Evolutionary conservation across 2,888 invertebrate genomes (phyloP).

Genomic region (Eupelmus urozonus): DNA sequence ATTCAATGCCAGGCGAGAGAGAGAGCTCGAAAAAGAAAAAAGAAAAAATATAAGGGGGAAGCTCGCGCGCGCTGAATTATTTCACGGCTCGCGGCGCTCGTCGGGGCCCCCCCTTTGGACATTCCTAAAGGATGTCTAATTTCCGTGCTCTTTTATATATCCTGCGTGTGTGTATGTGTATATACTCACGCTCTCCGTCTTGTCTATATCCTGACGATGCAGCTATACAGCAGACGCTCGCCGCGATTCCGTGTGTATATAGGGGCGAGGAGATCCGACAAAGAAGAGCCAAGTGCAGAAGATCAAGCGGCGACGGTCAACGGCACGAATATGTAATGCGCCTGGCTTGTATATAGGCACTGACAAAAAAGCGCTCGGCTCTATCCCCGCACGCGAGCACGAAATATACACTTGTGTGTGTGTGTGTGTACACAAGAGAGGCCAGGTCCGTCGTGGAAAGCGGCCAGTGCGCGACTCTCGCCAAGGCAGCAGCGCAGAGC

Average conservation of each 20-base stretch:
- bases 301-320: constrained; percentile 21
- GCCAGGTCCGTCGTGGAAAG: constrained; percentile 34
- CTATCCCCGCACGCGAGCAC: too few species aligned
- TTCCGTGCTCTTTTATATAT: constrained; percentile 28
- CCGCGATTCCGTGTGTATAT: constrained; percentile 4
- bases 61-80: constrained; percentile 45
- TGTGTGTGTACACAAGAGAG: too few species aligned
- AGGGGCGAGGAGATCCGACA: background rate
- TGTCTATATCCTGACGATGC: too few species aligned
- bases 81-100: constrained; percentile 50
- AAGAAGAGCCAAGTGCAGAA: background rate
- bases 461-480: constrained; percentile 43
- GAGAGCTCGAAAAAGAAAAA: background rate
- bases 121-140: constrained; percentile 54
- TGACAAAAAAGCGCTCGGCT: background rate
- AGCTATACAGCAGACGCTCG: too few species aligned
- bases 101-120: background rate
- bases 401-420: too few species aligned
- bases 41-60: constrained; percentile 17
- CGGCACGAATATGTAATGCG: constrained; percentile 18
- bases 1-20: constrained; percentile 49
- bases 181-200: constrained; percentile 43
- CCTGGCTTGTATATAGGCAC: too few species aligned
- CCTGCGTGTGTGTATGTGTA: too few species aligned
- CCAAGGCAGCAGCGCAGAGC: background rate